phyloP scores from a whole-genome alignment of 2,113 vertebrate species.

The Helogale parvula region DNA sequence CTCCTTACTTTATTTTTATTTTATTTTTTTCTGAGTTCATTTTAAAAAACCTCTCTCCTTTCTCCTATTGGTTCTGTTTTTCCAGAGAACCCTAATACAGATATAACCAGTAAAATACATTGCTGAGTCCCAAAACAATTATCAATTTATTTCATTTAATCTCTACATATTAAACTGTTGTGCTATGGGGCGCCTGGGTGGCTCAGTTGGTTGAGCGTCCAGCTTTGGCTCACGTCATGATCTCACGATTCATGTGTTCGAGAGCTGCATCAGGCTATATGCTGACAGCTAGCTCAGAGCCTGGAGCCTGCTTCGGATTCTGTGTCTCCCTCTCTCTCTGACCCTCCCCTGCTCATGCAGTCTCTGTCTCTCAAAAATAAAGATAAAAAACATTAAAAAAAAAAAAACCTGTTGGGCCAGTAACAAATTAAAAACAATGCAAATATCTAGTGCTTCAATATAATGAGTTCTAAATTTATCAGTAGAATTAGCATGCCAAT shows the following conservation, averaged over 20 bases:
- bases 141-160: constrained; percentile 34
- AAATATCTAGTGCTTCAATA: not conserved
- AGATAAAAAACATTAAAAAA: too few relatives aligned
- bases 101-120: not conserved
- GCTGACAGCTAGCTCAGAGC: too few relatives aligned
- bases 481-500: not conserved
- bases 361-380: too few relatives aligned
- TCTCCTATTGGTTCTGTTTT: not conserved
- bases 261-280: too few relatives aligned
- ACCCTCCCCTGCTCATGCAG: too few relatives aligned
- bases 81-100: not conserved
- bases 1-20: not conserved
- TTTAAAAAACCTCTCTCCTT: not conserved
- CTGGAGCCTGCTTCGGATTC: too few relatives aligned
- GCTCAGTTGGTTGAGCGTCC: too few relatives aligned
- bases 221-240: too few relatives aligned
- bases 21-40: not conserved
- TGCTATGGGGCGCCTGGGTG: not conserved
- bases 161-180: not conserved
- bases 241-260: too few relatives aligned
- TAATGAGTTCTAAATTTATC: constrained; percentile 17
- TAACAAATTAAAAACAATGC: constrained; percentile 28
- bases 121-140: not conserved
- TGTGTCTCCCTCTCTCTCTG: too few relatives aligned
- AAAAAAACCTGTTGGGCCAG: not conserved